Evolutionary conservation across 2,113 vertebrate species (phyloP).

Genomic region (Neogale vison): DNA sequence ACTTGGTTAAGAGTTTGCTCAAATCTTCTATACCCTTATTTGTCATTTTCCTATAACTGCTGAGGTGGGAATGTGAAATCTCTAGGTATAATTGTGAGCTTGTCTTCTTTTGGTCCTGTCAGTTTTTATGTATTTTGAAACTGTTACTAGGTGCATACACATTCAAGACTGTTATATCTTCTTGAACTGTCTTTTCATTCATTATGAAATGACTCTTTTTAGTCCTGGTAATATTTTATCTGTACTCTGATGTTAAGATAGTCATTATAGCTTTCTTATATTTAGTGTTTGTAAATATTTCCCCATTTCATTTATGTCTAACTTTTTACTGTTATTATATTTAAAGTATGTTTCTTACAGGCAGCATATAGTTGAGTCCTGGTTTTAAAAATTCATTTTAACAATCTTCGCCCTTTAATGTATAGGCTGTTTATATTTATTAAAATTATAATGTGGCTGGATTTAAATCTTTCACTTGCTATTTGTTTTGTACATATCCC

Average conservation of each 20-base stretch:
- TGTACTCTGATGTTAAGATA: not conserved
- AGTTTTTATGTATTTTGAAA: slow-evolving; percentile 9
- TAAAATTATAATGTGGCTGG: not conserved
- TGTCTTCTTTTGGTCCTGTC: not conserved
- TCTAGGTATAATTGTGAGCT: not conserved
- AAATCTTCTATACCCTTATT: not conserved
- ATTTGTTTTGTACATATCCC: not conserved
- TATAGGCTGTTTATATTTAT: not conserved
- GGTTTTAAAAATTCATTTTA: not conserved
- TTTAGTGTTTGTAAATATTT: not conserved
- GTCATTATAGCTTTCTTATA: not conserved
- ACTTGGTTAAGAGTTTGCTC: not conserved
- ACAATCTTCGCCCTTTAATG: not conserved
- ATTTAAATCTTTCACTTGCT: not conserved
- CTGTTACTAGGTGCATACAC: not conserved
- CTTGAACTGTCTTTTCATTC: not conserved
- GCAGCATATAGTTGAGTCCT: not conserved
- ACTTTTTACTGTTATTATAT: not conserved
- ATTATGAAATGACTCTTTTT: not conserved
- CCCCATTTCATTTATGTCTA: not conserved
- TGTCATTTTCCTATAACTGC: not conserved
- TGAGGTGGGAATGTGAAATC: not conserved
- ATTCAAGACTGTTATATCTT: not conserved
- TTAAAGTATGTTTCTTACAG: slow-evolving; percentile 5
- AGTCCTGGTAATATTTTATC: not conserved